A percentile compares a stretch with the other conserved stretches of the same genome.
Conservation (phyloP, 2,113 vertebrate genomes). For the Mesitornis unicolor region DNA sequence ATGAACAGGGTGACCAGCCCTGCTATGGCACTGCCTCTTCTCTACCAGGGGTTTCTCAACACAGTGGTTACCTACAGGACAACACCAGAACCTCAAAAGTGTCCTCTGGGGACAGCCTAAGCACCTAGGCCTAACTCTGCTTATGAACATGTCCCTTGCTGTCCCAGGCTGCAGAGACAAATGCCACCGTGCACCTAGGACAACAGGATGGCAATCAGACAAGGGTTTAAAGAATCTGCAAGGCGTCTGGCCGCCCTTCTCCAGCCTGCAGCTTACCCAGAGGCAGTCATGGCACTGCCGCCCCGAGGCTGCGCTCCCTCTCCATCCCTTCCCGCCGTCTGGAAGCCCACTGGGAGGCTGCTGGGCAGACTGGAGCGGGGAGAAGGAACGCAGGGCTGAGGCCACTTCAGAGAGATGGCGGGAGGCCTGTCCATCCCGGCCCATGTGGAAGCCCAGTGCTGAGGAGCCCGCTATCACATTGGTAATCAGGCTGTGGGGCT, state of each 20-base stretch:
- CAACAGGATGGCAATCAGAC: not conserved
- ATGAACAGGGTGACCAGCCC: not conserved
- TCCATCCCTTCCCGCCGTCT: slow-evolving; percentile 24
- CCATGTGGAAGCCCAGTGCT: slow-evolving; percentile 78
- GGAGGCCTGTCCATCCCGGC: slow-evolving; percentile 79
- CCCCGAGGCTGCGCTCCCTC: slow-evolving; percentile 66
- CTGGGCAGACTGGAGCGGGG: slow-evolving; percentile 83
- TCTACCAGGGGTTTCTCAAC: not conserved
- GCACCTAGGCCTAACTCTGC: not conserved
- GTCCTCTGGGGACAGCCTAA: not conserved
- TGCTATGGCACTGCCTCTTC: not conserved
- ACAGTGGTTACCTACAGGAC: not conserved
- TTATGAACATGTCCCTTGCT: not conserved
- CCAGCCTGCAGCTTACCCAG: slow-evolving; percentile 76
- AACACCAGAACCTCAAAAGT: not conserved
- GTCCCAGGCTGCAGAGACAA: not conserved
- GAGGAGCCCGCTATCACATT: slow-evolving; percentile 87
- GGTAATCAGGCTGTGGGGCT: slow-evolving; percentile 94
- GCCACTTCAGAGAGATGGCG: slow-evolving; percentile 84
- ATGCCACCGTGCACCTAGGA: not conserved
- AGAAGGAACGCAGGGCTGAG: slow-evolving; percentile 89
- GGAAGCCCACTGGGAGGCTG: slow-evolving; percentile 72
- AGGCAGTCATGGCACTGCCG: slow-evolving; percentile 80
- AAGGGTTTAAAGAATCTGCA: not conserved
- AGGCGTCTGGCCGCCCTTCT: not conserved